Conservation (phyloP, 2,113 vertebrate genomes). For the Vulpes lagopus region DNA sequence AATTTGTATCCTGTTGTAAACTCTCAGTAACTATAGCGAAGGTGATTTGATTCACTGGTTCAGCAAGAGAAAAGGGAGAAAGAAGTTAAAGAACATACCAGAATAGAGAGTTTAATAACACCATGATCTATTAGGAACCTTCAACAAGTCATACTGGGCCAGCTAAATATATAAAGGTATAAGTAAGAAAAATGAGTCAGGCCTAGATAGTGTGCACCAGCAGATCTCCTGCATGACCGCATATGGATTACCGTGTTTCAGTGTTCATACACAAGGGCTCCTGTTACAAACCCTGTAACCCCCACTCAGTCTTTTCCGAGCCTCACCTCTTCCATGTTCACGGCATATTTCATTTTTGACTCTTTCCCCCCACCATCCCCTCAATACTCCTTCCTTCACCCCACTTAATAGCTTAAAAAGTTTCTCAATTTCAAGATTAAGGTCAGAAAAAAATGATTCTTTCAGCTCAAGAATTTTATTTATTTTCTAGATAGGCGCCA, state of each 20-base stretch:
- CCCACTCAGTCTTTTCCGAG: background rate
- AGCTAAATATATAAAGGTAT: conserved; percentile 27
- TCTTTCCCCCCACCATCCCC: accelerated
- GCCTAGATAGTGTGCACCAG: background rate
- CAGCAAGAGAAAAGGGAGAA: conserved; percentile 60
- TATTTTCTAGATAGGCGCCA: conserved; percentile 44
- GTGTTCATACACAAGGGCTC: background rate
- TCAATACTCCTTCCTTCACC: background rate
- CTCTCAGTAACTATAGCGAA: conserved; percentile 33
- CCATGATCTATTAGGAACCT: background rate
- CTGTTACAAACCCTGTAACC: background rate
- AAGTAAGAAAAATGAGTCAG: conserved; percentile 22
- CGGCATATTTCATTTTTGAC: background rate
- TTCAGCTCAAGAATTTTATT: conserved; percentile 71
- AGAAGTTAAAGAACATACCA: conserved; percentile 44
- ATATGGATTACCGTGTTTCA: background rate
- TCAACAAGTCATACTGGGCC: background rate
- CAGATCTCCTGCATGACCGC: background rate
- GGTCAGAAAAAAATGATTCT: background rate
- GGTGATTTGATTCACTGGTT: conserved; percentile 52
- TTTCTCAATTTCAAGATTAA: conserved; percentile 42
- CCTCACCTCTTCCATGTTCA: background rate
- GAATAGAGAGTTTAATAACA: conserved; percentile 12
- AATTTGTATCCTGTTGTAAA: conserved; percentile 59
- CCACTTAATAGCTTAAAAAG: background rate